Conservation (phyloP, 2,888 invertebrate species). For the Plusia festucae region DNA sequence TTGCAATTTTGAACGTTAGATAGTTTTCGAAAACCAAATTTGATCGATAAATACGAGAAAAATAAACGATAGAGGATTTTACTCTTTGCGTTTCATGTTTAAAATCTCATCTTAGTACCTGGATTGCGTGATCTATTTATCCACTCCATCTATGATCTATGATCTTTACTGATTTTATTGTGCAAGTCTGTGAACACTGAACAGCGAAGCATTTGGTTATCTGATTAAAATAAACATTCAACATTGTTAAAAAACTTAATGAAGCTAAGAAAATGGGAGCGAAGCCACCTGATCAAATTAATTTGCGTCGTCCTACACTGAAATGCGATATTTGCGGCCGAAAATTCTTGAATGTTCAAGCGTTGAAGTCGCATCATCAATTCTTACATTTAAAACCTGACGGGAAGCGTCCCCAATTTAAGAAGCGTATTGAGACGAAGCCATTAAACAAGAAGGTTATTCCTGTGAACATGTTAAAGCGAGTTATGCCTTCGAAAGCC, state of each 20-base stretch:
- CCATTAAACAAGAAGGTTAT: slow-evolving; percentile 27
- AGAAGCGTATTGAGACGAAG: slow-evolving; percentile 21
- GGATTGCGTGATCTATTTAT: slow-evolving; percentile 42
- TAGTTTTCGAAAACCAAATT: neutral
- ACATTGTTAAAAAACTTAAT: slow-evolving; percentile 24
- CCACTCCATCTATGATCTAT: too few relatives aligned
- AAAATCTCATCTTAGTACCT: slow-evolving; percentile 2
- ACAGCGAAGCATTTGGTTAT: slow-evolving; percentile 20
- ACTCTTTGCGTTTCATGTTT: slow-evolving; percentile 6
- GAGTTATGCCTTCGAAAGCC: slow-evolving; percentile 16
- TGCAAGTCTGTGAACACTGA: neutral
- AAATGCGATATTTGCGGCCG: slow-evolving; percentile 74
- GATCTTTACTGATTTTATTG: neutral
- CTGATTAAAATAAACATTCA: slow-evolving; percentile 8
- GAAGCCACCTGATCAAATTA: slow-evolving; percentile 66
- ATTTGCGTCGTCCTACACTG: slow-evolving; percentile 61
- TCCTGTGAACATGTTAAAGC: slow-evolving; percentile 28
- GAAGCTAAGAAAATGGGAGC: slow-evolving; percentile 69
- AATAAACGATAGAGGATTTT: neutral
- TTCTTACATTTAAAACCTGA: slow-evolving; percentile 52
- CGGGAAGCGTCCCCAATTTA: slow-evolving; percentile 29
- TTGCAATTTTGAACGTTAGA: neutral
- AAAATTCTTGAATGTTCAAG: slow-evolving; percentile 64
- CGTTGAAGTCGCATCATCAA: slow-evolving; percentile 68
- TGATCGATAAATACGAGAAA: neutral